Conservation (phyloP, 2,888 invertebrate genomes). For the Stegophylla sp. region DNA sequence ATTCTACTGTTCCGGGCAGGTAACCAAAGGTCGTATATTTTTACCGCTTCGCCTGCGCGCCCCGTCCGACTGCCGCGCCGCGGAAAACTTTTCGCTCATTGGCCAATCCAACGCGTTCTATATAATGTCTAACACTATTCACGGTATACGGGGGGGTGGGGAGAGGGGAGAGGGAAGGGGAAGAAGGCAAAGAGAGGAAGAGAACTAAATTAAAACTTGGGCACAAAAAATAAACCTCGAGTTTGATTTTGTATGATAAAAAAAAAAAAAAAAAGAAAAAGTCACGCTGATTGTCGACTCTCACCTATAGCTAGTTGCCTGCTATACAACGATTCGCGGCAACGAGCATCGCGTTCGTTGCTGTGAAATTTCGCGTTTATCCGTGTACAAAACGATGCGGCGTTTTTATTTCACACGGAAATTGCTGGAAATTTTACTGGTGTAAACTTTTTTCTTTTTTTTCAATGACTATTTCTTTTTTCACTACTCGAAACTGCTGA, state of each 20-base stretch:
- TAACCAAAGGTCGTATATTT: constrained; percentile 58
- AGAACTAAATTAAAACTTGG: constrained; percentile 49
- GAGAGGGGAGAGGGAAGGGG: background rate
- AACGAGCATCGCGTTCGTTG: too few species aligned
- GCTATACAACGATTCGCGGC: too few species aligned
- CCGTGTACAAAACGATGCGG: too few species aligned
- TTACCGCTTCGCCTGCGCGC: constrained; percentile 53
- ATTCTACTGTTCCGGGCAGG: constrained; percentile 52
- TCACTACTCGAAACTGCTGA: too few species aligned
- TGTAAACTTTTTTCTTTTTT: too few species aligned
- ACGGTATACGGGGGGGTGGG: constrained; percentile 3
- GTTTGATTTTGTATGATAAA: constrained; percentile 14
- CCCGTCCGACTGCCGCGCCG: constrained; percentile 2
- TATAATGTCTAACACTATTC: constrained; percentile 50
- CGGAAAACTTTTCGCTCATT: constrained; percentile 53
- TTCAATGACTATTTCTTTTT: too few species aligned
- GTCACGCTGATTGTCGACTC: background rate
- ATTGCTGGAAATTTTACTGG: too few species aligned
- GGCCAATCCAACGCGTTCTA: constrained; percentile 50
- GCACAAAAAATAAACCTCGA: constrained; percentile 9
- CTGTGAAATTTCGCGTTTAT: too few species aligned
- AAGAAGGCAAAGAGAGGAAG: background rate
- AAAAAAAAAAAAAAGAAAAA: background rate
- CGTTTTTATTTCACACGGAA: too few species aligned
- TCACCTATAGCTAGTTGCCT: too few species aligned